Conservation (phyloP, 2,888 invertebrate species). For the Tribolium freemani region DNA sequence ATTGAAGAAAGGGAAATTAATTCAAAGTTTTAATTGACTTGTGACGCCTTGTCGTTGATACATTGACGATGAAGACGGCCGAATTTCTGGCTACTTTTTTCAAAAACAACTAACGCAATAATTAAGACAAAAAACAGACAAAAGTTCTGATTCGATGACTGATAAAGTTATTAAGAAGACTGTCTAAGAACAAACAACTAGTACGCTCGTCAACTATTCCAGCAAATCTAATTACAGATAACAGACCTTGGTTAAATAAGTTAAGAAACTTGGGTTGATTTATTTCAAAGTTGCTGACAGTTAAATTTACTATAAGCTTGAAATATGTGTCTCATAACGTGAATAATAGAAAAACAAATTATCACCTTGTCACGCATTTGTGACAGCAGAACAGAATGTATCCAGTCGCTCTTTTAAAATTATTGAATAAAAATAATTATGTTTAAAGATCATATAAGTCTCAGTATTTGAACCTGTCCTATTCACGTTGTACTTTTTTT, state of each 20-base stretch:
- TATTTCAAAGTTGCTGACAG: not conserved
- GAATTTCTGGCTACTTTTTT: too few species aligned
- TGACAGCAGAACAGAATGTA: too few species aligned
- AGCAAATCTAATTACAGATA: not conserved
- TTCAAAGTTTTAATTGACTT: conserved; percentile 24
- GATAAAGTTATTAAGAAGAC: not conserved
- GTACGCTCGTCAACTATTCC: not conserved
- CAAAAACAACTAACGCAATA: too few species aligned
- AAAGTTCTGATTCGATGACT: not conserved
- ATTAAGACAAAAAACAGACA: too few species aligned
- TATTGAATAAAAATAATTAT: too few species aligned
- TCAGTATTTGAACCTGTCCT: too few species aligned
- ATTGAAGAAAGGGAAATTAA: conserved; percentile 8
- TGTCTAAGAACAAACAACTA: not conserved
- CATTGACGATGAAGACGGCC: not conserved
- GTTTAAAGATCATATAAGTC: too few species aligned
- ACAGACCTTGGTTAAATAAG: not conserved
- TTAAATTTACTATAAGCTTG: not conserved
- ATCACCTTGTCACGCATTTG: too few species aligned
- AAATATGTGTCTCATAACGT: too few species aligned
- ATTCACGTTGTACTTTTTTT: too few species aligned
- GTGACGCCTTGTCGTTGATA: not conserved
- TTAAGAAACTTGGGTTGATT: not conserved
- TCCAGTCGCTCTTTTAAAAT: too few species aligned
- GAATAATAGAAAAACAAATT: too few species aligned